phyloP scores from a whole-genome alignment of 1,140 invertebrate genomes.

The Laodelphax striatellus region DNA sequence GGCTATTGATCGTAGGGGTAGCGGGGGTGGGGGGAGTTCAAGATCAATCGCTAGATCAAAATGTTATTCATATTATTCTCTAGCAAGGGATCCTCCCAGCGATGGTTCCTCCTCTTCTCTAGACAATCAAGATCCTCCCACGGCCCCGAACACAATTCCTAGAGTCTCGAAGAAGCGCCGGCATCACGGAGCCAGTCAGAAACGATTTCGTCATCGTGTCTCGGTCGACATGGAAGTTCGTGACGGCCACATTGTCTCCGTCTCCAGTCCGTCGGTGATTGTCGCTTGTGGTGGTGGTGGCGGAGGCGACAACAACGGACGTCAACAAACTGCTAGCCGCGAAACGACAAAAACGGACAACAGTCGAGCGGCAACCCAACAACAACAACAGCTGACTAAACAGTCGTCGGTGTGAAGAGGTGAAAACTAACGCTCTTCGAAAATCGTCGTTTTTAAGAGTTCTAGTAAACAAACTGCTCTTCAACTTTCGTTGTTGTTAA shows the following conservation, averaged over 20 bases:
- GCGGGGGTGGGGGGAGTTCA: not conserved
- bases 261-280: constrained; percentile 19
- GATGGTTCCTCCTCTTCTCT: constrained; percentile 26
- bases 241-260: constrained; percentile 18
- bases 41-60: constrained; percentile 22
- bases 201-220: constrained; percentile 16
- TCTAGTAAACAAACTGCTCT: too few species aligned
- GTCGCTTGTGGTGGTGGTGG: constrained; percentile 11
- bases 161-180: constrained; percentile 24
- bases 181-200: constrained; percentile 14
- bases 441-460: too few species aligned
- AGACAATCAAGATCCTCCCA: constrained; percentile 21
- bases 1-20: not conserved
- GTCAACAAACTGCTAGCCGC: constrained; percentile 8
- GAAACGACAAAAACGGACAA: constrained; percentile 6
- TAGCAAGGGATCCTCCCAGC: constrained; percentile 27
- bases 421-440: too few species aligned
- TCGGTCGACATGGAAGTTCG: constrained; percentile 15
- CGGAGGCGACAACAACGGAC: not conserved
- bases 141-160: constrained; percentile 25
- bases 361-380: constrained; percentile 3
- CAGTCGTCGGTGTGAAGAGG: constrained; percentile 20
- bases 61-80: constrained; percentile 28
- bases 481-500: too few species aligned
- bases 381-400: constrained; percentile 15